Conservation (phyloP, 2,113 vertebrate genomes). For the western clawed frog (Xenopus tropicalis) region UCB_Xtro_10.0 CM004443.2:53841001-53841500, state of each 20-base stretch:
- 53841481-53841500: too few relatives aligned
- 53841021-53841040: too few relatives aligned
- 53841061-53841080: too few relatives aligned
- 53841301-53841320: slow-evolving; percentile 92
- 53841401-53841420: slow-evolving; percentile 93
- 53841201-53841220: slow-evolving; percentile 96
- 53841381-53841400: slow-evolving; percentile 97
- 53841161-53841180: neutral
- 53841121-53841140: too few relatives aligned
- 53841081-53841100: too few relatives aligned
- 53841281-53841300: slow-evolving; percentile 96
- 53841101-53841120: too few relatives aligned
- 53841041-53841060: too few relatives aligned
- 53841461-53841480: neutral
- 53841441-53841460: slow-evolving; percentile 6
- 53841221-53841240: slow-evolving; percentile 93
- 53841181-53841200: slow-evolving; percentile 76
- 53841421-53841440: slow-evolving; percentile 69
- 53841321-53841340: slow-evolving; percentile 95
- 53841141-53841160: too few relatives aligned
- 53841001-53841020: too few relatives aligned
- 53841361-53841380: slow-evolving; percentile 96
- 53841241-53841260: slow-evolving; percentile 93
- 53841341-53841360: slow-evolving; percentile 93
- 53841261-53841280: slow-evolving; percentile 98